phyloP scores from a whole-genome alignment of 2,888 invertebrate genomes.

The Mechanitis mazaeus region DNA sequence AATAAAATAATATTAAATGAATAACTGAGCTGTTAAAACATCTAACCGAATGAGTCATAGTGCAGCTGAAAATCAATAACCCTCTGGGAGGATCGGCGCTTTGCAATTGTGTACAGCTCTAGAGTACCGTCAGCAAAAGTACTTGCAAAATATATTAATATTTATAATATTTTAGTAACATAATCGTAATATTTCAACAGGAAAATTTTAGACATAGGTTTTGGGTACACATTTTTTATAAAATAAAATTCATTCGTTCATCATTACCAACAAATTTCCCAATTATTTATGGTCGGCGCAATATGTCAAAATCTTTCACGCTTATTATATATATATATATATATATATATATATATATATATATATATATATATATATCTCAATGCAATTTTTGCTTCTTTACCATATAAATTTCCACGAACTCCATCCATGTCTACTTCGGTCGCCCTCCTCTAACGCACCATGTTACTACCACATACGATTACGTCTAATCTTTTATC shows the following conservation, averaged over 20 bases:
- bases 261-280: too few relatives aligned
- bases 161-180: not conserved
- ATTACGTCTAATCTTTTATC: too few relatives aligned
- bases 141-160: constrained; percentile 7
- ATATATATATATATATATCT: not conserved
- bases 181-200: too few relatives aligned
- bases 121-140: constrained; percentile 45
- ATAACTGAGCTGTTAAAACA: constrained; percentile 12
- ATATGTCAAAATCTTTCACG: too few relatives aligned
- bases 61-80: constrained; percentile 64
- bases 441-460: too few relatives aligned
- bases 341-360: not conserved
- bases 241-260: too few relatives aligned
- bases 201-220: too few relatives aligned
- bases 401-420: too few relatives aligned
- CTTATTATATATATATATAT: not conserved
- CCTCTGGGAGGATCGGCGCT: constrained; percentile 42
- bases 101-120: constrained; percentile 50
- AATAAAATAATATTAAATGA: constrained; percentile 3
- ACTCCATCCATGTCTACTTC: too few relatives aligned
- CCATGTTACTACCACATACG: too few relatives aligned
- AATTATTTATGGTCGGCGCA: too few relatives aligned
- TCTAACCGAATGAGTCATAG: constrained; percentile 55
- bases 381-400: not conserved
- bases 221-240: too few relatives aligned